phyloP scores from a whole-genome alignment of 1,140 invertebrate species.

The Brachionus rotundiformis region DNA sequence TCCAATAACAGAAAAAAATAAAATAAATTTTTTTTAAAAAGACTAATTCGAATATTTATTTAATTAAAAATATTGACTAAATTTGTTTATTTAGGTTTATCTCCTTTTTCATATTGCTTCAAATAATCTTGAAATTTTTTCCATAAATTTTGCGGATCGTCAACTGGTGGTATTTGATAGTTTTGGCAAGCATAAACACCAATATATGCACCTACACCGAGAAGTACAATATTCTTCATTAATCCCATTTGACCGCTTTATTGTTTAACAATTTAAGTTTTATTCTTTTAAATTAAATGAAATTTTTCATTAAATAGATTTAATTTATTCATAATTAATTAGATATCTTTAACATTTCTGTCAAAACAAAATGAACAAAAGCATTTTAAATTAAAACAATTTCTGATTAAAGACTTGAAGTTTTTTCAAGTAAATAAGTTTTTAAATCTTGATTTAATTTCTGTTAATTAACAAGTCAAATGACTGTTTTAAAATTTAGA shows the following conservation, averaged over 20 bases:
- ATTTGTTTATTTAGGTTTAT: slow-evolving; percentile 41
- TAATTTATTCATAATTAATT: background rate
- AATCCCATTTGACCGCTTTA: slow-evolving; percentile 48
- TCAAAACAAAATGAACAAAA: background rate
- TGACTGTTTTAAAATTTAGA: too few relatives aligned
- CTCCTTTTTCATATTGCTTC: slow-evolving; percentile 21
- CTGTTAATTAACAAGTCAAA: too few relatives aligned
- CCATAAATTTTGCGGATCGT: slow-evolving; percentile 28
- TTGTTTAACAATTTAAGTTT: too few relatives aligned
- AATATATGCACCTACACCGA: slow-evolving; percentile 12
- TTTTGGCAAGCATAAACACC: slow-evolving; percentile 45
- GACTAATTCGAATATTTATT: background rate
- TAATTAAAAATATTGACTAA: too few relatives aligned
- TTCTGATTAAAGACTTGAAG: too few relatives aligned
- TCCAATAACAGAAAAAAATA: background rate
- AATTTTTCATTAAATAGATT: background rate
- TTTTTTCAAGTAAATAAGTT: too few relatives aligned
- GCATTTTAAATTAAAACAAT: too few relatives aligned
- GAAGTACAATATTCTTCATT: background rate
- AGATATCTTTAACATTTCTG: background rate
- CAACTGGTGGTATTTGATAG: slow-evolving; percentile 42
- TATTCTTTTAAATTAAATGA: too few relatives aligned
- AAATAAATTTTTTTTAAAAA: too few relatives aligned
- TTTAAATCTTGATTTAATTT: too few relatives aligned
- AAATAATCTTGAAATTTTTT: slow-evolving; percentile 36